Conservation (phyloP, 2,888 invertebrate species). For the Nipponacmea schrenckii region DNA sequence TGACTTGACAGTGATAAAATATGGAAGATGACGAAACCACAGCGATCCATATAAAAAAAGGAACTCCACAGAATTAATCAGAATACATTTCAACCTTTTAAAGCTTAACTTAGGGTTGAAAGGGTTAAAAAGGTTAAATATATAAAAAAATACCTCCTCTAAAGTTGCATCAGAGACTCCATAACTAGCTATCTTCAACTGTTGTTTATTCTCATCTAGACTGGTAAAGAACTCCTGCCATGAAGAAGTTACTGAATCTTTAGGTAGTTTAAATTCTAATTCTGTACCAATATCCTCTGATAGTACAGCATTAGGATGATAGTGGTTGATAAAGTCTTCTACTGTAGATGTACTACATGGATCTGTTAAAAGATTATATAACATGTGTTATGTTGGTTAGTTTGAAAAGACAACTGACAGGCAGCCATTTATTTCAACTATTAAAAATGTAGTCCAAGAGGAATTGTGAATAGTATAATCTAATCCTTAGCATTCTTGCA, state of each 20-base stretch:
- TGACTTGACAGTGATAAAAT: too few relatives aligned
- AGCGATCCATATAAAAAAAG: too few relatives aligned
- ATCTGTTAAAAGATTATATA: slow-evolving; percentile 5
- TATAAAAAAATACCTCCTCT: slow-evolving; percentile 69
- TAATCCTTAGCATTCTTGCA: too few relatives aligned
- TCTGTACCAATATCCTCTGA: slow-evolving; percentile 70
- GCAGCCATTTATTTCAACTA: too few relatives aligned
- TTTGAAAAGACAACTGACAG: too few relatives aligned
- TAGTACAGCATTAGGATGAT: slow-evolving; percentile 66
- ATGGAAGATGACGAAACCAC: too few relatives aligned
- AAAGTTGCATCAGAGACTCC: slow-evolving; percentile 73
- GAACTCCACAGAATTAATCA: too few relatives aligned
- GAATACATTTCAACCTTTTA: too few relatives aligned
- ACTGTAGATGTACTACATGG: slow-evolving; percentile 18
- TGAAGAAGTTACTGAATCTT: slow-evolving; percentile 34
- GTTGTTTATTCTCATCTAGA: slow-evolving; percentile 65
- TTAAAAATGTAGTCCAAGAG: too few relatives aligned
- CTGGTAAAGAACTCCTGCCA: slow-evolving; percentile 59
- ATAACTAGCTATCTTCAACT: slow-evolving; percentile 69
- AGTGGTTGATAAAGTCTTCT: slow-evolving; percentile 57
- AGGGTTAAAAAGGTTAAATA: too few relatives aligned
- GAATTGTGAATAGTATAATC: background rate
- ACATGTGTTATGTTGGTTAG: too few relatives aligned
- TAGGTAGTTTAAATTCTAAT: slow-evolving; percentile 66
- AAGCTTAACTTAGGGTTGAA: too few relatives aligned